phyloP scores from a whole-genome alignment of 1,140 invertebrate genomes.

The Ditylenchus dipsaci region DNA sequence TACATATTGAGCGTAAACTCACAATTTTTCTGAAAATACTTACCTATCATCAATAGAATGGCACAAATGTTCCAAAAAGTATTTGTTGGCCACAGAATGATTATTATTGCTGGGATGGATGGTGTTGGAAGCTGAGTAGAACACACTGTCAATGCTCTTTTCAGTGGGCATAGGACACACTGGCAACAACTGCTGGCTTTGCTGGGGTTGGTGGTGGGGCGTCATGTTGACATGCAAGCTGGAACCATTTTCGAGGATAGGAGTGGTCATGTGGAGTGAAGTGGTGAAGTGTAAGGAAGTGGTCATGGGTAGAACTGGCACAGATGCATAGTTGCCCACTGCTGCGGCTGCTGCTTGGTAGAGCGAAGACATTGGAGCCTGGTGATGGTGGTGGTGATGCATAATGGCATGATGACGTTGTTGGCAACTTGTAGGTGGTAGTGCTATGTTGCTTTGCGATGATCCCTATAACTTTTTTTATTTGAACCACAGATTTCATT shows the following conservation, averaged over 20 bases:
- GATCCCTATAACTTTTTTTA: not conserved
- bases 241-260: no score
- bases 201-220: not conserved
- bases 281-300: conserved; percentile 29
- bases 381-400: not conserved
- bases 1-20: no score
- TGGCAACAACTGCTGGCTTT: conserved; percentile 33
- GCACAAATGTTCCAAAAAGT: conserved; percentile 27
- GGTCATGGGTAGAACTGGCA: not conserved
- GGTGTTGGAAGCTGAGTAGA: conserved; percentile 12
- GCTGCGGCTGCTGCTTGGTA: conserved; percentile 1
- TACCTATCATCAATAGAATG: conserved; percentile 24
- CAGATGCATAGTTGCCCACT: not conserved
- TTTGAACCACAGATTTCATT: no score
- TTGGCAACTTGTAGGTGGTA: conserved; percentile 13
- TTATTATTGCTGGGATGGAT: not conserved
- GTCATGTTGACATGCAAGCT: conserved; percentile 2
- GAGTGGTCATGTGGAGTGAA: conserved; percentile 14
- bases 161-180: conserved; percentile 40
- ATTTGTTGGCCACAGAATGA: not conserved
- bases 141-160: conserved; percentile 41
- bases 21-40: not conserved
- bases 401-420: conserved; percentile 7
- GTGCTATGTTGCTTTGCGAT: not conserved
- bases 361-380: not conserved